Percentiles rank a stretch among this genome's conserved stretches.
These are phyloP conservation scores for Corvus moneduloides DNA, from an alignment of 2,113 vertebrate genomes.

Conservation along the genomic window DNA sequence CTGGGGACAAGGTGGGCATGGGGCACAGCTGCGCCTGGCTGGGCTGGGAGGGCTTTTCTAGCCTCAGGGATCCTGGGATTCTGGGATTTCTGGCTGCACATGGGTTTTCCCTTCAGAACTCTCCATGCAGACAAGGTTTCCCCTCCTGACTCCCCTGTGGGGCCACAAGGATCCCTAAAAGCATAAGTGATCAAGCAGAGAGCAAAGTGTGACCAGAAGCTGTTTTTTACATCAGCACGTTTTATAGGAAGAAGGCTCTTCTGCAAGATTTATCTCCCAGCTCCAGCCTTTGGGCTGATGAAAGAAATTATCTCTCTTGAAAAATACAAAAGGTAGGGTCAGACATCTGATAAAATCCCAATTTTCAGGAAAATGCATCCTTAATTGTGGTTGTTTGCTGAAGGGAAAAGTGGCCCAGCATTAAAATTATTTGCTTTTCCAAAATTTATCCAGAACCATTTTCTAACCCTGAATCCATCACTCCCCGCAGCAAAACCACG, in stretches of 20 bases:
- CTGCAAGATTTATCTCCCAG: neutral
- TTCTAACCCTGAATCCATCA: neutral
- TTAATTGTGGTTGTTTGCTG: neutral
- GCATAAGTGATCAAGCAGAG: neutral
- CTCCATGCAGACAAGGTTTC: neutral
- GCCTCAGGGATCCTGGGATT: rapidly evolving
- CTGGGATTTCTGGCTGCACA: neutral
- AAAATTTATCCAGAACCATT: neutral
- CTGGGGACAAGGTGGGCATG: neutral
- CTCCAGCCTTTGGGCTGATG: neutral
- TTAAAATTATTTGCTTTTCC: neutral
- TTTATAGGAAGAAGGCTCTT: neutral
- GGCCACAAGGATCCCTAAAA: neutral
- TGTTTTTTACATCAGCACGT: neutral
- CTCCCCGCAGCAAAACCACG: neutral
- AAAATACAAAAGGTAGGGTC: neutral
- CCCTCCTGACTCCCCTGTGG: neutral
- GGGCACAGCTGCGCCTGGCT: neutral
- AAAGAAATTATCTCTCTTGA: neutral
- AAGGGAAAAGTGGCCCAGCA: neutral
- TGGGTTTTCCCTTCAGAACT: neutral
- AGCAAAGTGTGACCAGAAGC: neutral
- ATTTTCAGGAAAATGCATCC: neutral
- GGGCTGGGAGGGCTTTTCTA: neutral
- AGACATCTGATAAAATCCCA: neutral